These are phyloP conservation scores for Aleadryas rufinucha DNA, from an alignment of 2,113 vertebrate species.

Conservation along the genomic window DNA sequence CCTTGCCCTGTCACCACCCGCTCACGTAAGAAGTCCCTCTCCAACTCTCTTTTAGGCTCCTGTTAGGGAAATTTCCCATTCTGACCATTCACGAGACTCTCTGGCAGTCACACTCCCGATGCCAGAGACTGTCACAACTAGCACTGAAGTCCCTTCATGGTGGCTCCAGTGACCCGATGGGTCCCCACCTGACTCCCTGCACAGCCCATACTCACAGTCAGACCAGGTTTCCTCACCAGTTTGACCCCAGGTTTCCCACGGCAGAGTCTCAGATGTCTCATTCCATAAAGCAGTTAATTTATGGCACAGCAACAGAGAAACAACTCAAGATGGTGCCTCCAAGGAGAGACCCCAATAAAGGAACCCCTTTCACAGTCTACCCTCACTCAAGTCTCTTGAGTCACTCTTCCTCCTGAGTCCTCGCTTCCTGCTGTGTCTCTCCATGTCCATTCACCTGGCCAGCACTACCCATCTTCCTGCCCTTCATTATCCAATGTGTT, in stretches of 20 bases:
- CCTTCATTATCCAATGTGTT: background rate
- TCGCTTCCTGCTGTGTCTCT: background rate
- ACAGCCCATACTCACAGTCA: background rate
- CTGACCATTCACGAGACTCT: too few relatives aligned
- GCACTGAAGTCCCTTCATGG: fast-evolving
- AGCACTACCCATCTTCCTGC: background rate
- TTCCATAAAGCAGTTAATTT: background rate
- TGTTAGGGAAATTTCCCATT: background rate
- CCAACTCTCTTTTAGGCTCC: background rate
- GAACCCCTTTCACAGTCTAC: background rate
- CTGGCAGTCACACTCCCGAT: background rate
- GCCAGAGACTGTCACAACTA: background rate
- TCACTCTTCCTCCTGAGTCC: background rate
- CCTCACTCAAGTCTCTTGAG: background rate
- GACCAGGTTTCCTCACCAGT: background rate
- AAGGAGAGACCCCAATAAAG: background rate
- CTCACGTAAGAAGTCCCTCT: background rate
- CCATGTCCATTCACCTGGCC: background rate
- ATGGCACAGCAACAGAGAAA: fast-evolving
- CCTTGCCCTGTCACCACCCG: background rate
- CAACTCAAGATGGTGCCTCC: background rate
- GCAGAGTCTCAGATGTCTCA: background rate
- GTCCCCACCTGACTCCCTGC: background rate
- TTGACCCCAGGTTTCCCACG: background rate
- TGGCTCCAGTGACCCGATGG: background rate